Evolutionary conservation across 30 jellyfish, hydroid and myxozoan species (phyloP).

Genomic region (Hydractinia symbiolongicarpus): DNA sequence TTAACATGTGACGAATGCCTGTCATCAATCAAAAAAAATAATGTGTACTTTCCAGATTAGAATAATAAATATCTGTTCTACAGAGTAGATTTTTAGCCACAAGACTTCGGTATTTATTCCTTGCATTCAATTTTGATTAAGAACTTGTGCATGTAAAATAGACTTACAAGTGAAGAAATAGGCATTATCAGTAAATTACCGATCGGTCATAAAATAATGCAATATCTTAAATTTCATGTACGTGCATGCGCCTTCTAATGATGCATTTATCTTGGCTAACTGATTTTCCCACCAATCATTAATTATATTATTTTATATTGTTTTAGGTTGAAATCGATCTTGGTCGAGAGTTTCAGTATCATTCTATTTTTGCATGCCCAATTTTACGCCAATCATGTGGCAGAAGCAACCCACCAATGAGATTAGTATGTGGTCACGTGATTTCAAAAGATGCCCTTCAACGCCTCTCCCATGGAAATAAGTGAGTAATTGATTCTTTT

Average conservation of each 20-base stretch:
- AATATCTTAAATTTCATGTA: neutral
- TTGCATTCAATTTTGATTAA: too few relatives aligned
- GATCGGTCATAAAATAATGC: neutral
- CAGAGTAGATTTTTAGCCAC: too few relatives aligned
- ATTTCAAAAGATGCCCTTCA: constrained; percentile 87
- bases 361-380: constrained; percentile 92
- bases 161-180: too few relatives aligned
- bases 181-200: too few relatives aligned
- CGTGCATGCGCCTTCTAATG: neutral
- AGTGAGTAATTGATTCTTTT: constrained; percentile 38
- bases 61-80: too few relatives aligned
- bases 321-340: constrained; percentile 86
- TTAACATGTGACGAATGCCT: too few relatives aligned
- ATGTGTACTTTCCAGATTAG: too few relatives aligned
- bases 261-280: neutral
- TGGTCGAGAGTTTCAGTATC: constrained; percentile 76
- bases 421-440: constrained; percentile 95
- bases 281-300: too few relatives aligned
- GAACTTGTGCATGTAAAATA: too few relatives aligned
- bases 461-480: constrained; percentile 67
- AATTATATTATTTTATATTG: neutral
- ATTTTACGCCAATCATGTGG: constrained; percentile 95
- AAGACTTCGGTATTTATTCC: too few relatives aligned
- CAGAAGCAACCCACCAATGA: constrained; percentile 92
- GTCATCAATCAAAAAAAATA: too few relatives aligned